Base-by-base conservation (phyloP, 92 coral and sea anemone species). In the Parazoanthus atlanticus region DNA sequence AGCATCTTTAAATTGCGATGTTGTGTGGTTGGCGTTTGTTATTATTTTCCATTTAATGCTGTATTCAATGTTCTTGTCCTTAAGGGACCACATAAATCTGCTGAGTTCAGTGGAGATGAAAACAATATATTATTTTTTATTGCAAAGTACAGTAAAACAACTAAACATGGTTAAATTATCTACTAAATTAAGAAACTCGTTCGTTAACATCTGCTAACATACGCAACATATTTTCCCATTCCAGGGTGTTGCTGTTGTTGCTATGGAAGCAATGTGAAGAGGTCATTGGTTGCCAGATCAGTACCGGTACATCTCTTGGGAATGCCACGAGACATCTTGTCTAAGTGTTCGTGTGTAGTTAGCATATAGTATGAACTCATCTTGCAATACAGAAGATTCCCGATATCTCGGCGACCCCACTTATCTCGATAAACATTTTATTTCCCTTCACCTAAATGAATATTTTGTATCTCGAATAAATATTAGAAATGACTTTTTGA, bases 191-290 rank as follows among this genome's bases (percentile, higher is more conserved):
- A 74, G 15, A 6, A n/a, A 25, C 26, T 16, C 16, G 17, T 32
- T 32, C 3, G 13, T 8, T 17, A 25, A 80, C 47, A 58, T 46
- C 5, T 38, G 13, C 28, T 43, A 32, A 13, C 16, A 32, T 23
- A 23, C 23, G 32, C 3, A 15, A 43, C 36, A 6, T n/a, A 8
- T 78, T 83, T 41, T 41, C 32, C 9, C 34, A 3, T 28, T 67
- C 38, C 58, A 83, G 86, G 86, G 1, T 83, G 86, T 69, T 83
- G 86, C 67, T 83, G 86, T 76, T 83, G 86, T 41, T 83, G 86
- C 82, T 47, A 78, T 47, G 82, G 82, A 78, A 78, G 23, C 78
- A 83, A 15, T 16, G 76, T 67, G 36, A 82, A 82, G 86, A 25
- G 40, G 33, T 83, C 66, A 40, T 29, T 36, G 56, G 43, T 82